Percentiles rank a stretch among this genome's conserved stretches.
These are phyloP conservation scores for Schizaphis graminum DNA, from an alignment of 2,888 invertebrate species.

Conservation along the genomic window DNA sequence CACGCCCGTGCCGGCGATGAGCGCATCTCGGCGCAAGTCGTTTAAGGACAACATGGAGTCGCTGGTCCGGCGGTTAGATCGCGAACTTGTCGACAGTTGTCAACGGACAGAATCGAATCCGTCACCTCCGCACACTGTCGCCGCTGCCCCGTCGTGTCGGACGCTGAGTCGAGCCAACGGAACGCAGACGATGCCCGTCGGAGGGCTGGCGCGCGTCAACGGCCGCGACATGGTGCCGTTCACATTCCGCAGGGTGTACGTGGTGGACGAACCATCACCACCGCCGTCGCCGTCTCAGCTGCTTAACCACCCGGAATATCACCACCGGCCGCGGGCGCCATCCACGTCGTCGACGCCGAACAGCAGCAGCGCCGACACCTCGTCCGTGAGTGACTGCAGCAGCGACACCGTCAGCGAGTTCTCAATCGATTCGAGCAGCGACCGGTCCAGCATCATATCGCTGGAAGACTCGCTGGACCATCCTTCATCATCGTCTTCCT, in stretches of 20 bases:
- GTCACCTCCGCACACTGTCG: slow-evolving; percentile 66
- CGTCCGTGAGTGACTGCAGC: slow-evolving; percentile 71
- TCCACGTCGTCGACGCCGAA: slow-evolving; percentile 63
- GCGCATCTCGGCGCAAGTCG: slow-evolving; percentile 70
- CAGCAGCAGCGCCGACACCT: slow-evolving; percentile 68
- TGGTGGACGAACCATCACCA: slow-evolving; percentile 71
- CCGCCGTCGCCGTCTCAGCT: not conserved
- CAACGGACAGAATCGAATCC: not conserved
- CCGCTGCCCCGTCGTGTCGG: not conserved
- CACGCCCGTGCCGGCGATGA: slow-evolving; percentile 66
- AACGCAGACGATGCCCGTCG: slow-evolving; percentile 72
- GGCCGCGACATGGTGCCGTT: slow-evolving; percentile 68
- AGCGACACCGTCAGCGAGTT: slow-evolving; percentile 73
- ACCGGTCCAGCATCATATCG: slow-evolving; percentile 73
- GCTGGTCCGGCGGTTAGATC: slow-evolving; percentile 71
- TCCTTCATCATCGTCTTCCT: slow-evolving; percentile 1
- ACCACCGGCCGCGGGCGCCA: slow-evolving; percentile 69
- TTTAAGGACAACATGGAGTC: slow-evolving; percentile 72
- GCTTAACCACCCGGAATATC: slow-evolving; percentile 61
- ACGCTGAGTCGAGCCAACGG: slow-evolving; percentile 70
- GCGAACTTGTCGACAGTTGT: slow-evolving; percentile 39
- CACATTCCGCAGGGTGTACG: slow-evolving; percentile 72
- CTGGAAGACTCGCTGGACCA: slow-evolving; percentile 72
- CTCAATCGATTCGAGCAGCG: slow-evolving; percentile 73
- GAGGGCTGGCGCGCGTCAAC: slow-evolving; percentile 69